Base-by-base conservation (phyloP, 1,140 invertebrate genomes). In the Trachymyrmex cornetzi region DNA sequence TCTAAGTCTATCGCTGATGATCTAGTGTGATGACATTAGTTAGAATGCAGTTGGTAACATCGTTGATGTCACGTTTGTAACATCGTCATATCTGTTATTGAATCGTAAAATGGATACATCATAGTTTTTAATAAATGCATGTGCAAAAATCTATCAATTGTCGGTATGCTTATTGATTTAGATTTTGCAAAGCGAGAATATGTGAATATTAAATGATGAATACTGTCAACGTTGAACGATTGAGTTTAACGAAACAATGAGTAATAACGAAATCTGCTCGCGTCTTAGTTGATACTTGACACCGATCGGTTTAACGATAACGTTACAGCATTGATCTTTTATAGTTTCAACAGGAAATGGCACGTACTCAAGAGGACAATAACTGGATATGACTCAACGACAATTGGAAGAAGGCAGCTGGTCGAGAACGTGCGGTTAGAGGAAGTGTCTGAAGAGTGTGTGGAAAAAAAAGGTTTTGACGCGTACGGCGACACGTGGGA, bases 401-500 rank as follows among this genome's bases (percentile, higher is more conserved):
- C 74, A 75, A 86, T 85, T 53, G n/a, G 74, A 77, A 74, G 79
- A 63, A 57, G 22, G 30, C 77, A 87, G 69, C 81, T 88, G 85
- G 77, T 74, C 74, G 88, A 77, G 85, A 79, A 81, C 61, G 72
- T 22, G 16, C 59, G 63, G 24, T 82, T 87, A 63, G 48, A 74
- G 79, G 50, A 87, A 67, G 72, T 74, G 48, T 67, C 71, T 59
- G 53, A 75, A 85, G 72, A 87, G 44, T 24, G 61, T 59, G 48
- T 55, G 38, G 71, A 7, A 61, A 90, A 79, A 90, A 80, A 79
- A 74, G 30, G 50, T 57, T 24, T 59, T 59, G 69, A 66, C 61
- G 55, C 48, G 48, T 63, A 53, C 57, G 67, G 67, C 27, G 81
- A 80, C 85, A 90, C 85, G 77, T 90, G 89, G 86, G 88, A 90